Conservation (phyloP, 2,113 vertebrate genomes). For the Odobenus rosmarus region DNA sequence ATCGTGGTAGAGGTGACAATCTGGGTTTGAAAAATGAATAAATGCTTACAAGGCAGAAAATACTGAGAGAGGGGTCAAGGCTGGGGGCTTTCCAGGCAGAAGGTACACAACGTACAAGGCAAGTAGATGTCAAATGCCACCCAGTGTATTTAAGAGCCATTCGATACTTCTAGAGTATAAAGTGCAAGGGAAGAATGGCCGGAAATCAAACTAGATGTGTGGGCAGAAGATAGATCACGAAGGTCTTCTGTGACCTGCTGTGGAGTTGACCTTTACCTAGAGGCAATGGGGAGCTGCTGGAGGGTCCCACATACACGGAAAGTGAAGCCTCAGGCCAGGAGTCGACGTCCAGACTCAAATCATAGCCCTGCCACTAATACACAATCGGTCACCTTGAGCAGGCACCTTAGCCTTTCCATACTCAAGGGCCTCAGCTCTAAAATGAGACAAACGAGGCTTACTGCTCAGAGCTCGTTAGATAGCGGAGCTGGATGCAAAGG, state of each 20-base stretch:
- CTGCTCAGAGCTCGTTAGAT: background rate
- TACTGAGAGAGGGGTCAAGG: background rate
- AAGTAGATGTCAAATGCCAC: background rate
- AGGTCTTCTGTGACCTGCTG: background rate
- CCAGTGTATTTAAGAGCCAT: background rate
- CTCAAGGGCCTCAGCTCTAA: background rate
- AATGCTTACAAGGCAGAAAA: background rate
- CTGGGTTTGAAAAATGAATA: background rate
- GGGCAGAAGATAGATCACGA: background rate
- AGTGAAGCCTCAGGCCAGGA: background rate
- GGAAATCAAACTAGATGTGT: background rate
- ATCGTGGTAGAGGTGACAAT: background rate
- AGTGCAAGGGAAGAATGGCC: background rate
- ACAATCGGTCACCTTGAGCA: background rate
- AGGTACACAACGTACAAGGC: background rate
- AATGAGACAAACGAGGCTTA: background rate
- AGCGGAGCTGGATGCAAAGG: background rate
- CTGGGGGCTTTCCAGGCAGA: background rate
- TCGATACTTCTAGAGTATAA: background rate
- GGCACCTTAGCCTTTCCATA: background rate
- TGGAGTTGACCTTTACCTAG: background rate
- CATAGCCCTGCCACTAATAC: background rate
- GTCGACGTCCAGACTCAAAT: background rate
- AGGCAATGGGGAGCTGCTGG: background rate
- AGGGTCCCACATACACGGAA: rapidly evolving